Conservation (phyloP, 2,797 vertebrate genomes). For the Syngnathus acus region DNA sequence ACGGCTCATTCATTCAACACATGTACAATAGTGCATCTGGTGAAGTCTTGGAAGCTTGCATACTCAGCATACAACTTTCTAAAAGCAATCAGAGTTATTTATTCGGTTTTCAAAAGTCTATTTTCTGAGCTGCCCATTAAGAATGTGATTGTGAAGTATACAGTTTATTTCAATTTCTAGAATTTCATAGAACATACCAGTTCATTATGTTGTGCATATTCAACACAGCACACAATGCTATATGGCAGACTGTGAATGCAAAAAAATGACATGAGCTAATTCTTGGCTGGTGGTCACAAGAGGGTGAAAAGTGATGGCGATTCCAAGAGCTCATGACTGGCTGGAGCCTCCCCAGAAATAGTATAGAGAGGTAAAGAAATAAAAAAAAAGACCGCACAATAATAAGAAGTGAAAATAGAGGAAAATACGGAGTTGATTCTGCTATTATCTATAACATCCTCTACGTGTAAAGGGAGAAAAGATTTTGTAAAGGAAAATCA, state of each 20-base stretch:
- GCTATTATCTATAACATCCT: not conserved
- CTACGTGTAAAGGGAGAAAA: not conserved
- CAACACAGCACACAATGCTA: not conserved
- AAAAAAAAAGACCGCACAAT: too few species aligned
- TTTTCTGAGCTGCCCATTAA: not conserved
- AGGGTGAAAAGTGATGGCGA: not conserved
- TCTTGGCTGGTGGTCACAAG: not conserved
- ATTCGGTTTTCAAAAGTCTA: not conserved
- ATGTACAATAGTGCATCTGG: not conserved
- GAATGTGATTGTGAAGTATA: not conserved
- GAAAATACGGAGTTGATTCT: not conserved
- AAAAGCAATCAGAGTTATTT: not conserved
- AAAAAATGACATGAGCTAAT: not conserved
- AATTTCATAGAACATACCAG: not conserved
- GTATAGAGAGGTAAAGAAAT: too few species aligned
- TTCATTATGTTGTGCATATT: not conserved
- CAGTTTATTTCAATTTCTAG: conserved; percentile 7
- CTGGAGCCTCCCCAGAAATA: too few species aligned
- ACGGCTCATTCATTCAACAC: not conserved
- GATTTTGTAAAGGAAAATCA: not conserved
- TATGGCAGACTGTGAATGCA: not conserved
- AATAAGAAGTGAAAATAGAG: not conserved
- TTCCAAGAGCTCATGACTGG: too few species aligned
- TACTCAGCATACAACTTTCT: not conserved
- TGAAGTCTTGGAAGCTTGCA: not conserved